Conservation (phyloP, 2,113 vertebrate genomes). For the Pelobates fuscus region DNA sequence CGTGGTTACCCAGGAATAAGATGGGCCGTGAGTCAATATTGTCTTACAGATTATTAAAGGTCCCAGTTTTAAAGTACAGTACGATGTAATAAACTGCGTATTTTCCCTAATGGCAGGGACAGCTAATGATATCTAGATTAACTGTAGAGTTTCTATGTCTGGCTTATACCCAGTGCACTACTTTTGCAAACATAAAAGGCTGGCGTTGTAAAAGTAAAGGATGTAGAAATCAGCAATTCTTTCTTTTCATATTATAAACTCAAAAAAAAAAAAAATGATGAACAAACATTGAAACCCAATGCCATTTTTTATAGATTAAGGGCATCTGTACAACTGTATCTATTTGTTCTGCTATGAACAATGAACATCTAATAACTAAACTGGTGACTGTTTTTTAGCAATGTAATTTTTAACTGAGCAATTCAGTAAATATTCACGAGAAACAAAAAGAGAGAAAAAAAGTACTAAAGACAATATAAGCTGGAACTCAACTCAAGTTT, state of each 20-base stretch:
- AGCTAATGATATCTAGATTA: conserved; percentile 55
- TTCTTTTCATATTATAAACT: not conserved
- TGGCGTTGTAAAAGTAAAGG: conserved; percentile 45
- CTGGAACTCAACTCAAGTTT: too few species aligned
- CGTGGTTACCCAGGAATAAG: conserved; percentile 52
- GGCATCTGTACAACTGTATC: too few species aligned
- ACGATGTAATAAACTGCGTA: conserved; percentile 53
- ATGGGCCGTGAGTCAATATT: conserved; percentile 47
- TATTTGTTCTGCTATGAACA: too few species aligned
- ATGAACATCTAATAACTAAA: too few species aligned
- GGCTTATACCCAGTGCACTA: conserved; percentile 26
- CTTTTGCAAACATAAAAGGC: conserved; percentile 50
- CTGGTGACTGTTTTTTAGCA: too few species aligned
- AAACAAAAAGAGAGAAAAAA: too few species aligned
- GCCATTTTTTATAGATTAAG: too few species aligned
- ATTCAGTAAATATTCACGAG: too few species aligned
- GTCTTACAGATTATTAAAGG: conserved; percentile 53
- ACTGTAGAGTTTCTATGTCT: conserved; percentile 53
- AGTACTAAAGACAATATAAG: too few species aligned
- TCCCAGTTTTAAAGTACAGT: conserved; percentile 52
- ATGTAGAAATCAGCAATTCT: conserved; percentile 10
- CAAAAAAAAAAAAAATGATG: not conserved
- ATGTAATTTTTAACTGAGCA: too few species aligned
- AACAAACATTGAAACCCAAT: too few species aligned
- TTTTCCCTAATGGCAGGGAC: conserved; percentile 55